phyloP scores from a whole-genome alignment of 2,797 vertebrate species.

The Smutsia temminckii region DNA sequence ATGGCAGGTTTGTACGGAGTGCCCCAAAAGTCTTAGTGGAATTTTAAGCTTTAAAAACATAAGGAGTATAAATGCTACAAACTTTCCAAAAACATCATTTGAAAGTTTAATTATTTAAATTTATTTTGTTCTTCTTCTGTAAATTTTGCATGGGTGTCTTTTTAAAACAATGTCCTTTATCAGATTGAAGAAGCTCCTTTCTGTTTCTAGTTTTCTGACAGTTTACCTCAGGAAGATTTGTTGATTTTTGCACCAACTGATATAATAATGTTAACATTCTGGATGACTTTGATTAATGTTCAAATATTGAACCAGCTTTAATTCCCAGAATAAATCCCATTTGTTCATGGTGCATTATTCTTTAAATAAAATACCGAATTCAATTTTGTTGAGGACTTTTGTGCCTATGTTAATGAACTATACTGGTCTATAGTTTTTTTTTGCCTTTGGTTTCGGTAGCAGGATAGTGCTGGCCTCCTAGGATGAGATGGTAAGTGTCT shows the following conservation, averaged over 20 bases:
- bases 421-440: no score
- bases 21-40: neutral
- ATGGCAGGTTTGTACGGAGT: neutral
- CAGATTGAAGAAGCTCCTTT: neutral
- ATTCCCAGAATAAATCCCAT: no score
- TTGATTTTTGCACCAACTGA: no score
- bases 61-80: neutral
- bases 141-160: neutral
- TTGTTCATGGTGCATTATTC: no score
- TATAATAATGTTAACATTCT: neutral
- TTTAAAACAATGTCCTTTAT: neutral
- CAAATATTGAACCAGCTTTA: no score
- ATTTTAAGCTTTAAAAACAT: neutral
- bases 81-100: neutral
- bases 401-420: no score
- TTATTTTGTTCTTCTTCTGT: neutral
- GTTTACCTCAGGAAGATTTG: no score
- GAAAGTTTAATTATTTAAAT: neutral
- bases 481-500: no score
- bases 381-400: no score
- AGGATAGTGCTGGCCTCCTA: no score
- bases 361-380: no score
- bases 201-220: neutral
- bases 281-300: neutral
- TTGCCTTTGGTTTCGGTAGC: no score